Percentiles rank a stretch among this genome's conserved stretches.
Evolutionary conservation across 1,140 invertebrate genomes (phyloP).

Genomic region (Hestina assimilis): DNA sequence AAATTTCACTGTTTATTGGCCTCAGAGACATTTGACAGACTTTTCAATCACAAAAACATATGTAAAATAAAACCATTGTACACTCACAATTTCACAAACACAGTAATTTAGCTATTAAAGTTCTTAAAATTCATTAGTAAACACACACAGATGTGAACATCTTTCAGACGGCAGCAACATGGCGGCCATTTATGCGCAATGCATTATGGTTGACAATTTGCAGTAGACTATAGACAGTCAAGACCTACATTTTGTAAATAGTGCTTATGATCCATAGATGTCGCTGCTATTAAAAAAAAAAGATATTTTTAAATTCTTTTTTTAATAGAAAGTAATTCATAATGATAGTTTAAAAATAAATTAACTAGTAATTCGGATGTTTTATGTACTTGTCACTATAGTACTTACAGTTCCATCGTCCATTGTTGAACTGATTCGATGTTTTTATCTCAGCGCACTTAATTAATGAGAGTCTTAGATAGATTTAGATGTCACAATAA

Average conservation of each 20-base stretch:
- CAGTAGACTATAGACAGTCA: slow-evolving; percentile 66
- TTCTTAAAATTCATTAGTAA: slow-evolving; percentile 79
- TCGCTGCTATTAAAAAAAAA: slow-evolving; percentile 26
- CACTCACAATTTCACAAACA: slow-evolving; percentile 78
- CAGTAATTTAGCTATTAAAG: slow-evolving; percentile 74
- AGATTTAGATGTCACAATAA: not conserved
- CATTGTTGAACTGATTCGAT: not conserved
- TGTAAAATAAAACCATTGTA: slow-evolving; percentile 74
- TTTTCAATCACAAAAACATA: slow-evolving; percentile 70
- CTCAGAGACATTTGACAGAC: slow-evolving; percentile 77
- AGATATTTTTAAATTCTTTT: slow-evolving; percentile 4
- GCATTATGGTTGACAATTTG: slow-evolving; percentile 78
- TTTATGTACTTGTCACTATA: not conserved
- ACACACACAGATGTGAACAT: slow-evolving; percentile 79
- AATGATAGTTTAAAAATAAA: not conserved
- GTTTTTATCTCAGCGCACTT: not conserved
- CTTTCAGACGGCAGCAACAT: slow-evolving; percentile 79
- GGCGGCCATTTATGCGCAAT: slow-evolving; percentile 79
- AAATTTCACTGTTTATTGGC: slow-evolving; percentile 78
- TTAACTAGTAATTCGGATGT: too few relatives aligned
- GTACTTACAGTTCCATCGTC: not conserved
- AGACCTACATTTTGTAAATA: slow-evolving; percentile 36
- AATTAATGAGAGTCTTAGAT: too few relatives aligned
- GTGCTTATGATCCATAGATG: slow-evolving; percentile 42
- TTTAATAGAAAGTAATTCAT: not conserved